Evolutionary conservation across 2,113 vertebrate genomes (phyloP), one percentile per base, ranked within the genome.

Genomic region (Cyanistes caeruleus): DNA sequence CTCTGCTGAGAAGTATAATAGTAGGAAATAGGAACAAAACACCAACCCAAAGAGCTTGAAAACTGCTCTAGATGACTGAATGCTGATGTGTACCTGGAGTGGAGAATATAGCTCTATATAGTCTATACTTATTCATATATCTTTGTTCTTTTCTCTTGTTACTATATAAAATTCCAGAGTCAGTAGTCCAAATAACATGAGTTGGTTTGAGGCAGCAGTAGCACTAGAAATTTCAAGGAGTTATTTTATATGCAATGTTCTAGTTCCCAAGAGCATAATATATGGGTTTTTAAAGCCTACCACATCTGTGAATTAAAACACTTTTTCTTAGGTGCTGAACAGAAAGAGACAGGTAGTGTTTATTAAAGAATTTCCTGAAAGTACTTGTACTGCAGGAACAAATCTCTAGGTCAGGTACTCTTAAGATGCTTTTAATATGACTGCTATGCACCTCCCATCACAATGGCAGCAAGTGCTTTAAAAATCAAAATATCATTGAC

Each of bases 401-500:
- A 69, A 28, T 37, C 49, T 58, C 46, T 39, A 86, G 41, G 59
- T 82, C 55, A 88, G 63, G 16, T 27, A 49, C 8, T 24, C 48
- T 58, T 88, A 30, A 60, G 69, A 86, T 39, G 48, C 53, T 90
- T 88, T 92, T 65, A 76, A 41, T 65, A 30, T 2, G 7, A 84
- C 18, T n/a, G 79, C 63, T 74, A 28, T 24, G 51, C 33, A 68
- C 15, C 10, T 69, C 75, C 89, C 62, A 86, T 59, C 43, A 74
- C 39, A 92, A 92, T 10, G 82, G 59, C 20, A n/a, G 37, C 31
- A 77, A 86, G 30, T 53, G 39, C 46, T 84, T 92, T 86, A 89
- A 89, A 91, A 92, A 92, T 63, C 31, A 77, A 90, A 92, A 67
- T 70, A 88, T 39, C 63, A 69, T 33, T 73, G 28, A 60, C 41